Evolutionary conservation across 2,888 invertebrate species (phyloP).

Genomic region (Himalopsyche kuldschensis): DNA sequence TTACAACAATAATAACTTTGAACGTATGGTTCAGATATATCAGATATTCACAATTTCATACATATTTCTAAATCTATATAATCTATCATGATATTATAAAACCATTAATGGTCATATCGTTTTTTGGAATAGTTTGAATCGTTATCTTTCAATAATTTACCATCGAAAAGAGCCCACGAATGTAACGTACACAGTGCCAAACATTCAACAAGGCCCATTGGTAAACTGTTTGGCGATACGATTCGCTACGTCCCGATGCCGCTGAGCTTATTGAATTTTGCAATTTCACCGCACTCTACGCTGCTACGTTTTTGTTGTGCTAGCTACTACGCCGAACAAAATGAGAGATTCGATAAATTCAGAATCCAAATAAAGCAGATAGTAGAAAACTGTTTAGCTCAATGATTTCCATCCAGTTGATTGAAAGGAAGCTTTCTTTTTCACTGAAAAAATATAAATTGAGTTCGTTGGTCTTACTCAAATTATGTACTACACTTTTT

Average conservation of each 20-base stretch:
- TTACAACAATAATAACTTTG: too few relatives aligned
- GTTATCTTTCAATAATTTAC: background rate
- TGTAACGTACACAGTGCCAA: background rate
- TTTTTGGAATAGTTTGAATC: too few relatives aligned
- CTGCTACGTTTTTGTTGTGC: background rate
- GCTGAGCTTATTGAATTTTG: background rate
- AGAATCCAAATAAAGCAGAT: background rate
- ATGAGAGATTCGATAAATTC: background rate
- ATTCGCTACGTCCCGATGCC: background rate
- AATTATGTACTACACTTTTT: too few relatives aligned
- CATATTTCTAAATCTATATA: too few relatives aligned
- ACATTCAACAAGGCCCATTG: background rate
- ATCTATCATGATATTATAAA: too few relatives aligned
- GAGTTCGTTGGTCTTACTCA: too few relatives aligned
- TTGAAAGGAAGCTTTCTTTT: too few relatives aligned
- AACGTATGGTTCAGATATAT: too few relatives aligned
- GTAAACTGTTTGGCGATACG: background rate
- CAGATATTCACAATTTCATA: too few relatives aligned
- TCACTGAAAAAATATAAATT: too few relatives aligned
- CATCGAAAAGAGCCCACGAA: background rate
- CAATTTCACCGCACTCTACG: background rate
- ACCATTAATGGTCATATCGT: too few relatives aligned
- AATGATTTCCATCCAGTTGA: too few relatives aligned
- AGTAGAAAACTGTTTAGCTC: background rate
- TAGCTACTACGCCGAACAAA: background rate